Evolutionary conservation across 2,888 invertebrate genomes (phyloP).

Genomic region (Eristalinus sepulchralis): DNA sequence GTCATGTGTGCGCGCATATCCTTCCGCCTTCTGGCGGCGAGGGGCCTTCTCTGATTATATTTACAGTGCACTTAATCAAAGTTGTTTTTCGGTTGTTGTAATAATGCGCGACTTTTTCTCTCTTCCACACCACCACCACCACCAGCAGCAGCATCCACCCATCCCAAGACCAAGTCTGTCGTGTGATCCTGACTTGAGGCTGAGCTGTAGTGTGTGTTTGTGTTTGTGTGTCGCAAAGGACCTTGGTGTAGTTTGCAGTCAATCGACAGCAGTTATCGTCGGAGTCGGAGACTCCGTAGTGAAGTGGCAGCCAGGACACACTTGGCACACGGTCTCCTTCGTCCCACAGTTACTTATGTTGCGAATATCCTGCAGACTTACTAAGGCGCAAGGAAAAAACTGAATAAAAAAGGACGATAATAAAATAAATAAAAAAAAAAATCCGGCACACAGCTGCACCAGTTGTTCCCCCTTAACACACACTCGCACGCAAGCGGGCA

Average conservation of each 20-base stretch:
- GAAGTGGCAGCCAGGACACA: conserved; percentile 15
- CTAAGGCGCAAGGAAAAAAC: conserved; percentile 21
- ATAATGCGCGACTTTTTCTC: conserved; percentile 64
- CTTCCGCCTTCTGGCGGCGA: conserved; percentile 42
- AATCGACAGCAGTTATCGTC: conserved; percentile 64
- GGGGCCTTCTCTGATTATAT: conserved; percentile 66
- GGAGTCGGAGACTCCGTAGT: conserved; percentile 48
- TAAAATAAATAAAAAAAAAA: conserved; percentile 65
- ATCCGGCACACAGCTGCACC: conserved; percentile 53
- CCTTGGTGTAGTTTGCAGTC: conserved; percentile 60
- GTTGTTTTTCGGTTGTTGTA: conserved; percentile 71
- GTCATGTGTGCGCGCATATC: conserved; percentile 32
- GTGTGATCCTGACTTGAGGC: neutral
- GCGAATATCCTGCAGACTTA: conserved; percentile 64
- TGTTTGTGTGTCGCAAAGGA: conserved; percentile 27
- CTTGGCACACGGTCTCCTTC: conserved; percentile 50
- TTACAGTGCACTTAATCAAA: conserved; percentile 71
- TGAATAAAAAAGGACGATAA: conserved; percentile 34
- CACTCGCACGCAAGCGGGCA: neutral
- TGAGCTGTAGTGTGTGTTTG: neutral
- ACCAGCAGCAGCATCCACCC: neutral
- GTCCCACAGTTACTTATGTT: conserved; percentile 57
- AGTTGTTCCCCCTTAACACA: conserved; percentile 21
- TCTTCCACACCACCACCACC: neutral
- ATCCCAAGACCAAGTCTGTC: neutral